phyloP scores from a whole-genome alignment of 2,797 vertebrate species.

The Staurois parvus region DNA sequence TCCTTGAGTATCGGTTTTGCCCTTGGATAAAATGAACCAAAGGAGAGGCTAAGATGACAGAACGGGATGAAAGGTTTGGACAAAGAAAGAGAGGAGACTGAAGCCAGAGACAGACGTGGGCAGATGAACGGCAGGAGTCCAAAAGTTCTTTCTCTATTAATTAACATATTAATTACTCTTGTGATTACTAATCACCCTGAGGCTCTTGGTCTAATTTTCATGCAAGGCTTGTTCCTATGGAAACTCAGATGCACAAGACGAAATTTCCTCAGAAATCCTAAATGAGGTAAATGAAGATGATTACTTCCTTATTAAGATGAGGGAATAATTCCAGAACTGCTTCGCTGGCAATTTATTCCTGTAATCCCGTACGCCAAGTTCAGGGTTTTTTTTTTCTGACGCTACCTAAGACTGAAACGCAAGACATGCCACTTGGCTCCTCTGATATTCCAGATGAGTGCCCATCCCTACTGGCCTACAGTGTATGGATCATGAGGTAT shows the following conservation, averaged over 20 bases:
- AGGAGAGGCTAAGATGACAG: not conserved
- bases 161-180: conserved; percentile 54
- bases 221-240: conserved; percentile 44
- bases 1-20: not conserved
- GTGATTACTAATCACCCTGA: conserved; percentile 41
- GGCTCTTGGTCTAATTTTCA: conserved; percentile 34
- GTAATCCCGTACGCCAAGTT: not conserved
- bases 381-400: not conserved
- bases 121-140: conserved; percentile 26
- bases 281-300: conserved; percentile 20
- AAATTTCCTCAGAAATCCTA: conserved; percentile 30
- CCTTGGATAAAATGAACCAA: not conserved
- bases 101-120: not conserved
- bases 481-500: too few species aligned
- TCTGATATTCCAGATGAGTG: not conserved
- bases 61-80: not conserved
- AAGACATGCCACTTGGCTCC: not conserved
- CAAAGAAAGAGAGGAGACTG: conserved; percentile 17
- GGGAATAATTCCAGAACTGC: not conserved
- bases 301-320: not conserved
- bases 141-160: conserved; percentile 46
- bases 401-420: not conserved
- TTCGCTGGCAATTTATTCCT: not conserved
- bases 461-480: not conserved
- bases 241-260: conserved; percentile 34